Conservation (phyloP, 2,888 invertebrate species). For the Clostera curtula region DNA sequence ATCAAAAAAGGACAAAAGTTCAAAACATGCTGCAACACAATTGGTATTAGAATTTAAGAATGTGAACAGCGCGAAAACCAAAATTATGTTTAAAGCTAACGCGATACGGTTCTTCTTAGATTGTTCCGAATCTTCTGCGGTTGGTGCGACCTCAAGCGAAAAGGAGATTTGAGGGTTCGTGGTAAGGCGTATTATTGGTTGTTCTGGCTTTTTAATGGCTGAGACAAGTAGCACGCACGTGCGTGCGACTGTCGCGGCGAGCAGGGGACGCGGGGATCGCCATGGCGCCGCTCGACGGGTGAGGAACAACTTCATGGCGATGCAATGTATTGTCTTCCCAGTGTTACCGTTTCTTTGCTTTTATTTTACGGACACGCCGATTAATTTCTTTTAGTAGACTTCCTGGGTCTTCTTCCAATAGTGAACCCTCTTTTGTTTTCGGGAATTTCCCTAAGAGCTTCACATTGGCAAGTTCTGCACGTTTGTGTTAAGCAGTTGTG, state of each 20-base stretch:
- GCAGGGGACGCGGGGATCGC: conserved; percentile 26
- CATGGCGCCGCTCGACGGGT: conserved; percentile 68
- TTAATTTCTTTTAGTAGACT: conserved; percentile 57
- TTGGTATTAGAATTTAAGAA: conserved; percentile 48
- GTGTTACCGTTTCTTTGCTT: conserved; percentile 63
- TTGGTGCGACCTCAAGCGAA: conserved; percentile 18
- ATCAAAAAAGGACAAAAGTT: conserved; percentile 68
- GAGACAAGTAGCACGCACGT: conserved; percentile 63
- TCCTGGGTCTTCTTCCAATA: conserved; percentile 39
- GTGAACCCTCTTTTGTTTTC: conserved; percentile 34
- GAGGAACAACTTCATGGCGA: conserved; percentile 66
- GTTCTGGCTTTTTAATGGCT: conserved; percentile 31
- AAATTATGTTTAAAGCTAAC: conserved; percentile 56
- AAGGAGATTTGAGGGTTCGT: conserved; percentile 35
- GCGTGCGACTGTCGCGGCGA: conserved; percentile 41
- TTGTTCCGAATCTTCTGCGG: conserved; percentile 36
- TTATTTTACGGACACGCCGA: conserved; percentile 58
- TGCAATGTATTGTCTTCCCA: conserved; percentile 64
- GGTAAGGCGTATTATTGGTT: conserved; percentile 44
- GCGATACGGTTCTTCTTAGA: conserved; percentile 57
- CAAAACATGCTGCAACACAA: conserved; percentile 60
- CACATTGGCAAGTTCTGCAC: conserved; percentile 20
- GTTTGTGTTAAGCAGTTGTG: conserved; percentile 15
- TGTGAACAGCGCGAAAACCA: conserved; percentile 42
- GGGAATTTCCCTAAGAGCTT: conserved; percentile 30